phyloP scores from a whole-genome alignment of 2,113 vertebrate genomes.

The Epinephelus lanceolatus region DNA sequence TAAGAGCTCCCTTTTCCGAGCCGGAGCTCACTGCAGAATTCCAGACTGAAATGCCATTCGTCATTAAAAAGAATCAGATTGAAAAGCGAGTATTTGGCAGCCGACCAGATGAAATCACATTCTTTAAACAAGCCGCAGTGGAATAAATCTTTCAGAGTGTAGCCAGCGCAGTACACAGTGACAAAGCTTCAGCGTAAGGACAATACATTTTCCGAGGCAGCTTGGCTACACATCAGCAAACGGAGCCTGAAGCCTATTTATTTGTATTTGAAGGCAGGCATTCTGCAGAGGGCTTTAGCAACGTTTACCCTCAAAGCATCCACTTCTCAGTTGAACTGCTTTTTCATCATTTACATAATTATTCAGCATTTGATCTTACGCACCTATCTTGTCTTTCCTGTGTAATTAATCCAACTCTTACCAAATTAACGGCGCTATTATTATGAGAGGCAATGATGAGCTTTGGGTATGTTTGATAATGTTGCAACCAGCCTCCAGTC shows the following conservation, averaged over 20 bases:
- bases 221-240: constrained; percentile 59
- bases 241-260: constrained; percentile 49
- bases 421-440: not conserved
- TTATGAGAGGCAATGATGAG: constrained; percentile 16
- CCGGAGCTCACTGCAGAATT: constrained; percentile 41
- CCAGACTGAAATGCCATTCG: constrained; percentile 60
- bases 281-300: constrained; percentile 1
- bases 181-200: constrained; percentile 58
- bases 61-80: constrained; percentile 72
- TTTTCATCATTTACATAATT: constrained; percentile 31
- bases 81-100: constrained; percentile 77
- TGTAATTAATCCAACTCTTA: constrained; percentile 25
- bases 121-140: constrained; percentile 77
- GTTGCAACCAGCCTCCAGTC: constrained; percentile 18
- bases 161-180: constrained; percentile 36
- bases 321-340: not conserved
- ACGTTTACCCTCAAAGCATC: constrained; percentile 15
- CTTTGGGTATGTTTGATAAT: constrained; percentile 12
- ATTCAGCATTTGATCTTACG: constrained; percentile 28
- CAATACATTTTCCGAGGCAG: constrained; percentile 65
- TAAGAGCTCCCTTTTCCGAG: constrained; percentile 18
- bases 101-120: constrained; percentile 76
- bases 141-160: constrained; percentile 74
- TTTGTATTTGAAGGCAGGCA: constrained; percentile 27
- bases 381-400: constrained; percentile 32